Evolutionary conservation across 1,140 invertebrate genomes (phyloP), one percentile per base, ranked within the genome.

Genomic region (Meloidogyne chitwoodi): DNA sequence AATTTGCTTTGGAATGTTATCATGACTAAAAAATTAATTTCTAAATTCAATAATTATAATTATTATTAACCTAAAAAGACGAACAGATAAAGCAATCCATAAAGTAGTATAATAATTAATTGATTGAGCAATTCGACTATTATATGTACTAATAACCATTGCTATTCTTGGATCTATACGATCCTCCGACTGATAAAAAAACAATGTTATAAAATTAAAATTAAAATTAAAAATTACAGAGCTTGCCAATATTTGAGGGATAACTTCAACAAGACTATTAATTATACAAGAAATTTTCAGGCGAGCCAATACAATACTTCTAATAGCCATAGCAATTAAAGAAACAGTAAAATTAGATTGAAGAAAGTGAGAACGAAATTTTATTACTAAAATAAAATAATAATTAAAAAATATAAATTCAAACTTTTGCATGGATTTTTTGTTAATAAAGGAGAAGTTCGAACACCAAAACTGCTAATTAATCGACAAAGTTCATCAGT

Each of bases 261-360:
- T 62, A 48, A 81, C 56, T 31, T 67, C 41, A 34, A 83, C 68
- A 19, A 80, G 44, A n/a, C 22, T 68, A 27, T 29, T 66, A 48
- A 81, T 71, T 29, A 80, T 31, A 41, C 77, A 31, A 14, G 81
- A 78, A 34, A 82, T 69, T 16, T 77, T 56, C 6, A 81, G 68
- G 2, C 80, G 81, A 11, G 44, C 48, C n/a, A 82, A 34, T 24
- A 81, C 26, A 16, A 80, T 74, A 68, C 66, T 34, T 34, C 81
- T 22, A 29, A 81, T 29, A n/a, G 80, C 78, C 24, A 66, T 65
- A 8, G 76, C 61, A 22, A 79, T 27, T 11, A 81, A 62, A 24
- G 48, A 71, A 31, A 38, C 84, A n/a, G 80, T 68, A 77, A 79
- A 81, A 22, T 78, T 44, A n/a, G 80, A 81, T 31, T 44, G 24